Percentiles rank a stretch among this genome's conserved stretches.
Evolutionary conservation across 1,140 invertebrate genomes (phyloP).

Genomic region (Druon quercuslanigerum): DNA sequence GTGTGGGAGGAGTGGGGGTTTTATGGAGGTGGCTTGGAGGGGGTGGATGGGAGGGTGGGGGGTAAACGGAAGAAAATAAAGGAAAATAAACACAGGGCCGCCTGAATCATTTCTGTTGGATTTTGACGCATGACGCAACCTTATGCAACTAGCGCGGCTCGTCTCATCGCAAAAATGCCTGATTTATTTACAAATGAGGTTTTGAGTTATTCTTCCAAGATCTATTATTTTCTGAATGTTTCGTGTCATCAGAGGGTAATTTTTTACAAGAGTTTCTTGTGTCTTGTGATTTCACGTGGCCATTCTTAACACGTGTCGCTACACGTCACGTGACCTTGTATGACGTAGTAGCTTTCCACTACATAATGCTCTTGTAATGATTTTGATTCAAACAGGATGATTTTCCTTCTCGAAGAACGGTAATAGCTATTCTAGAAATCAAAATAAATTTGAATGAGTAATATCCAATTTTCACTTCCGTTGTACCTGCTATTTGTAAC

Average conservation of each 20-base stretch:
- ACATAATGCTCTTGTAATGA: slow-evolving; percentile 6
- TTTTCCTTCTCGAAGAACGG: neutral
- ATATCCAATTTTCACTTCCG: neutral
- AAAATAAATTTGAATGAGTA: neutral
- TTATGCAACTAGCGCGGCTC: too few species aligned
- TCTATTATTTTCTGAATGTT: neutral
- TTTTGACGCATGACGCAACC: too few species aligned
- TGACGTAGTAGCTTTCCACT: slow-evolving; percentile 20
- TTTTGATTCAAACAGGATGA: slow-evolving; percentile 4
- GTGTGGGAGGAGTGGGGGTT: too few species aligned
- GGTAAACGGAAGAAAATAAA: too few species aligned
- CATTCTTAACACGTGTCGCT: slow-evolving; percentile 12
- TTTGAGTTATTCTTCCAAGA: too few species aligned
- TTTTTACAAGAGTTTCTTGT: neutral
- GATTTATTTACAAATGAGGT: too few species aligned
- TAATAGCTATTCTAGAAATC: neutral
- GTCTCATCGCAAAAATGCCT: too few species aligned
- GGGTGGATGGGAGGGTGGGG: too few species aligned
- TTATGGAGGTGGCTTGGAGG: too few species aligned
- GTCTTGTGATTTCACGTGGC: slow-evolving; percentile 6
- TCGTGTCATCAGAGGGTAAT: neutral
- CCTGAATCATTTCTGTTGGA: too few species aligned
- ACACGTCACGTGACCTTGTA: slow-evolving; percentile 16
- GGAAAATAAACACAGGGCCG: too few species aligned
- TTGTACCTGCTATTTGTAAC: too few species aligned